Base-by-base conservation (phyloP, 2,888 invertebrate species). In the Neoscelio sp. region DNA sequence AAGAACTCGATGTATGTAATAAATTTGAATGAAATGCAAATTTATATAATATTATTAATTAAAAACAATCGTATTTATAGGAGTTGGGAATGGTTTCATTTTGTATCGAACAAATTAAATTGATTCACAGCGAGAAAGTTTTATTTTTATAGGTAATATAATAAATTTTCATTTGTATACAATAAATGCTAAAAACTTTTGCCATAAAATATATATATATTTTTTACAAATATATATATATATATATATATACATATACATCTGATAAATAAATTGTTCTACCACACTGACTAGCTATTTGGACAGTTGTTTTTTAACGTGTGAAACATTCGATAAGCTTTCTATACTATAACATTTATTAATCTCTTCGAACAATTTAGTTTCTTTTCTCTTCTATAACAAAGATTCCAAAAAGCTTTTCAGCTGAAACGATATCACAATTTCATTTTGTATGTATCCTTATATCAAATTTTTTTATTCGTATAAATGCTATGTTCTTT, bases 341-440 rank as follows among this genome's bases (percentile, higher is more conserved):
- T 75, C 67, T 75, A 75, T 67, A 42, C 75, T 75, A 60, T 75
- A 75, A 75, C 75, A 75, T 67, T 67, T 74, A 74, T 44, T 68
- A 78, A 78, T 78, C 73, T 78, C 73, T 68, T 74, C 60, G 48
- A 74, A 78, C 56, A 78, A 74, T 54, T 74, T 56, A 73, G 58
- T 67, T 64, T 33, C 38, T 46, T 60, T 67, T 50, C 60, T 7
- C 1, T 58, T 23, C 28, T 12, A 54, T 54, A 46, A 71, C 33
- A 76, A 62, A 64, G 46, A 50, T 48, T 71, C 60, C 48, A 58
- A 65, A 75, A 52, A 67, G 40, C 58, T 46, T 40, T 50, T 33
- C 65, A 71, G 65, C 70, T 48, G 54, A 73, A 78, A 73, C 44
- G 67, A 67, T 73, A 78, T 78, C 78, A 78, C 67, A 78, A 44